Evolutionary conservation across 2,113 vertebrate genomes (phyloP).

Genomic region (Tragulus kanchil): DNA sequence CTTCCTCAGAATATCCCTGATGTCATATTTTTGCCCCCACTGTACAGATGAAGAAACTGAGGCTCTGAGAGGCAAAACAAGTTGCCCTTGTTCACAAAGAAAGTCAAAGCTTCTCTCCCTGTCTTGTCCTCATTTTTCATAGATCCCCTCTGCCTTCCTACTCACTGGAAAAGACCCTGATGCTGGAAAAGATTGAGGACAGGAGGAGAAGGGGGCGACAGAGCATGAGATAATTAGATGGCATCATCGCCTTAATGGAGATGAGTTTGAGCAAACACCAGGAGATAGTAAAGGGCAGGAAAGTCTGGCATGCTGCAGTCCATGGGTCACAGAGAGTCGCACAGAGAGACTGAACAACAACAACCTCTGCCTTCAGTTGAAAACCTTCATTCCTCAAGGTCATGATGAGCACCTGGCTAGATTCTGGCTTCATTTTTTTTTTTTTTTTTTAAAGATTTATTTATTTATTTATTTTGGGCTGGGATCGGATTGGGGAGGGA

Average conservation of each 20-base stretch:
- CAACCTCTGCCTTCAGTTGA: not conserved
- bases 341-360: not conserved
- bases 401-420: not conserved
- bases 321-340: not conserved
- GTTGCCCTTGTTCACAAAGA: not conserved
- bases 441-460: no score
- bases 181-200: not conserved
- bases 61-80: not conserved
- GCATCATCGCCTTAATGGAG: not conserved
- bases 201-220: not conserved
- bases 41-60: not conserved
- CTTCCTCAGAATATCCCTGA: not conserved
- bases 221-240: not conserved
- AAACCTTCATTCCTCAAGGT: not conserved
- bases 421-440: not conserved
- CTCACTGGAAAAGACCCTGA: not conserved
- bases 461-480: no score
- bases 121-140: not conserved
- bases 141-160: not conserved
- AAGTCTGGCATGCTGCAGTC: not conserved
- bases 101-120: not conserved
- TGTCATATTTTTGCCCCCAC: not conserved
- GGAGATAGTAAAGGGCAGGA: not conserved
- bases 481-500: no score
- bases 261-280: not conserved